Evolutionary conservation across 1,140 invertebrate genomes (phyloP).

Genomic region (Nebria ingens): DNA sequence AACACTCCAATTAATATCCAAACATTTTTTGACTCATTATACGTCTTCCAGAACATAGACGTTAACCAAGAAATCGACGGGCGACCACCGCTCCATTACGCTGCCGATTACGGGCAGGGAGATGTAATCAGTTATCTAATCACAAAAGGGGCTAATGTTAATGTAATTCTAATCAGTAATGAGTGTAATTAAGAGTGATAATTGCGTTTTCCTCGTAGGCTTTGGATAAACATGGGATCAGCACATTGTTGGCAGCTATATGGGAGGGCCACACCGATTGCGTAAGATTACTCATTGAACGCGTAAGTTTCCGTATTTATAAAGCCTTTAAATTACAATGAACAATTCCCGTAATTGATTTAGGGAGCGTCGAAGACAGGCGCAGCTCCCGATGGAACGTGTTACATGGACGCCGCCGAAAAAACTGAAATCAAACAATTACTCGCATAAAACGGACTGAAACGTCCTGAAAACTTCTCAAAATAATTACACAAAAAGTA

Average conservation of each 20-base stretch:
- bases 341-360: constrained; percentile 20
- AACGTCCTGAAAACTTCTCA: background rate
- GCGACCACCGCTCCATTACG: constrained; percentile 76
- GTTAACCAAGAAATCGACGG: constrained; percentile 80
- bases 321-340: background rate
- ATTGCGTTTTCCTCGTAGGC: constrained; percentile 43
- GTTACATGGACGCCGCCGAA: constrained; percentile 81
- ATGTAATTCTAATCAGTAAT: constrained; percentile 56
- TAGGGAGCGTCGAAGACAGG: constrained; percentile 78
- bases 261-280: constrained; percentile 92
- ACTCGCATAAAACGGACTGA: constrained; percentile 30
- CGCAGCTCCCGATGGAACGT: constrained; percentile 73
- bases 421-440: constrained; percentile 83
- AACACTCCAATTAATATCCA: background rate
- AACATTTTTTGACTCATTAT: constrained; percentile 14
- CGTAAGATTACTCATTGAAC: constrained; percentile 76
- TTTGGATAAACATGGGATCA: constrained; percentile 89
- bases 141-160: constrained; percentile 79
- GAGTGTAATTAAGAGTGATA: background rate
- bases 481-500: background rate
- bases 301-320: constrained; percentile 44
- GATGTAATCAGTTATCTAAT: constrained; percentile 85
- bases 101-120: constrained; percentile 89
- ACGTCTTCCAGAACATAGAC: constrained; percentile 59
- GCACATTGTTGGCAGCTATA: constrained; percentile 81